Conservation (phyloP, 2,113 vertebrate species). For the Mellivora capensis region DNA sequence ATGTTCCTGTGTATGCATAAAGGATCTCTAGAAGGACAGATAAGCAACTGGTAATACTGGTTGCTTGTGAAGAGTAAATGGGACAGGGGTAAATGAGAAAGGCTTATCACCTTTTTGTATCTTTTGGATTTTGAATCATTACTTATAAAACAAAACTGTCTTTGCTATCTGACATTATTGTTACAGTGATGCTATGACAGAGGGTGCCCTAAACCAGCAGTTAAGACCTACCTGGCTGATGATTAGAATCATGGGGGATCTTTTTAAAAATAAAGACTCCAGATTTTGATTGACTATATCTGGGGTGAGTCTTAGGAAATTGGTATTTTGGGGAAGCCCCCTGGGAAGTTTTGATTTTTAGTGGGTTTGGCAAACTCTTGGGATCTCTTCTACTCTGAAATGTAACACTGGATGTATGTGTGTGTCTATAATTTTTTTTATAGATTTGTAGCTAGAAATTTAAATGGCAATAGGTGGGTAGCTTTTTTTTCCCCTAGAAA, state of each 20-base stretch:
- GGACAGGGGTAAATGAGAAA: not conserved
- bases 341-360: not conserved
- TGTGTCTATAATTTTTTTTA: not conserved
- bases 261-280: not conserved
- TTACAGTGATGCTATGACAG: not conserved
- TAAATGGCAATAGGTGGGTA: not conserved
- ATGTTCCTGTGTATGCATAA: not conserved
- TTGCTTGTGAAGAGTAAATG: not conserved
- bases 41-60: not conserved
- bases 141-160: not conserved
- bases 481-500: not conserved
- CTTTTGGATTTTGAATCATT: conserved; percentile 2
- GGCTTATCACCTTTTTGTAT: not conserved
- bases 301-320: not conserved
- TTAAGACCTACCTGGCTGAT: not conserved
- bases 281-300: not conserved
- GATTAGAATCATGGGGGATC: not conserved
- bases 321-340: not conserved
- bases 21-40: not conserved
- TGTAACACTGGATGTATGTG: not conserved
- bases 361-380: not conserved
- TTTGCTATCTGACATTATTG: not conserved
- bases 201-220: not conserved
- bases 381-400: not conserved
- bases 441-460: not conserved